These are phyloP conservation scores for Myripristis murdjan DNA, from an alignment of 2,797 vertebrate species.

Conservation along the genomic window DNA sequence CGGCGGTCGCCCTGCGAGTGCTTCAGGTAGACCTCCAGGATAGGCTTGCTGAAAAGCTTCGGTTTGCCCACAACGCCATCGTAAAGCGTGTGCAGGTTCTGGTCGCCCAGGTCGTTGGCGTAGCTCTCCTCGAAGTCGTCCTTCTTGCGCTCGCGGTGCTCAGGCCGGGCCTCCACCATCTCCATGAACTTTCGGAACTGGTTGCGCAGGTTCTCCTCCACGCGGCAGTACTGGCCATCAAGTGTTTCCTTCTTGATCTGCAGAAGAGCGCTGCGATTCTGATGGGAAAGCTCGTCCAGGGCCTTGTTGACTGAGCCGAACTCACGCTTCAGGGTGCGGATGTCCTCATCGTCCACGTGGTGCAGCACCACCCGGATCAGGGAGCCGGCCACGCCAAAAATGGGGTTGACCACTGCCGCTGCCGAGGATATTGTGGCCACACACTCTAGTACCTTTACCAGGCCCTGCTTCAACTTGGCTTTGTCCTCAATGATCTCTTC, in stretches of 20 bases:
- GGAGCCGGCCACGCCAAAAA: slow-evolving; percentile 86
- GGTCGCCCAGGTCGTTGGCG: slow-evolving; percentile 81
- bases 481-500: slow-evolving; percentile 78
- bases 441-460: slow-evolving; percentile 82
- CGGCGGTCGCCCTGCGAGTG: slow-evolving; percentile 79
- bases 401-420: slow-evolving; percentile 87
- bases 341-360: slow-evolving; percentile 86
- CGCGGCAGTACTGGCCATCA: slow-evolving; percentile 81
- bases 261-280: slow-evolving; percentile 77
- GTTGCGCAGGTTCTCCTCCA: slow-evolving; percentile 86
- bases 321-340: slow-evolving; percentile 84
- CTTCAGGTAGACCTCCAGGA: slow-evolving; percentile 86
- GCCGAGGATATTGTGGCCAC: slow-evolving; percentile 87
- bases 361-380: slow-evolving; percentile 87
- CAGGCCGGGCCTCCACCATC: slow-evolving; percentile 78
- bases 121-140: slow-evolving; percentile 81
- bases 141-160: slow-evolving; percentile 71
- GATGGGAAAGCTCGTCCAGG: slow-evolving; percentile 81
- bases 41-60: slow-evolving; percentile 86
- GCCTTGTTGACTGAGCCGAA: slow-evolving; percentile 78
- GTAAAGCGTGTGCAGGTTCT: slow-evolving; percentile 88
- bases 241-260: slow-evolving; percentile 86
- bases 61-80: slow-evolving; percentile 84
- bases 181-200: slow-evolving; percentile 88
- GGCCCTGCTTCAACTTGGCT: slow-evolving; percentile 82